Percentiles rank a stretch among this genome's conserved stretches.
phyloP scores from a whole-genome alignment of 2,888 invertebrate genomes.

The Parapristionchus giblindavisi region DNA sequence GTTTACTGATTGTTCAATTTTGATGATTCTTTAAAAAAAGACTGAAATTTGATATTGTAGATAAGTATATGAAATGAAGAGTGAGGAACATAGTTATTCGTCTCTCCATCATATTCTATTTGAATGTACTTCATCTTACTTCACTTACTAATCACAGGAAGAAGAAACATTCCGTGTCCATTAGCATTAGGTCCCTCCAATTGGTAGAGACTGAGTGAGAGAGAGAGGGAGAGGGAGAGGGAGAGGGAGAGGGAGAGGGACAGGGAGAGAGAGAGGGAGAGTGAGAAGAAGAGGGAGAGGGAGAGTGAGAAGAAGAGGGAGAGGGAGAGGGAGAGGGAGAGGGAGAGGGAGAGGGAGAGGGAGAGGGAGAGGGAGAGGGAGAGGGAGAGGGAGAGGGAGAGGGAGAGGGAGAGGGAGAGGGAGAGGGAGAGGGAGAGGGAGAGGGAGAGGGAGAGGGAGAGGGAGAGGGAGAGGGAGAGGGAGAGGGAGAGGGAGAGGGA shows the following conservation, averaged over 20 bases:
- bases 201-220: conserved; percentile 6
- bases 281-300: neutral
- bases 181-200: conserved; percentile 17
- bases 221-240: conserved; percentile 2
- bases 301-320: neutral
- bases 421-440: neutral
- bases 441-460: neutral
- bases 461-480: neutral
- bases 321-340: neutral
- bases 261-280: conserved; percentile 3
- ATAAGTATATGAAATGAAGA: too few species aligned
- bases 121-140: neutral
- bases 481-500: neutral
- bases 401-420: neutral
- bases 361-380: neutral
- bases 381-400: neutral
- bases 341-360: neutral
- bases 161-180: neutral
- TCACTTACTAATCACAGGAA: conserved; percentile 2
- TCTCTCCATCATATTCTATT: neutral
- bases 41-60: too few species aligned
- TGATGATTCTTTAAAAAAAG: too few species aligned
- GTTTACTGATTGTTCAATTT: too few species aligned
- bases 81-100: neutral
- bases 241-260: conserved; percentile 11